phyloP scores from a whole-genome alignment of 2,888 invertebrate genomes.

The Pycnomerus fuliginosus region DNA sequence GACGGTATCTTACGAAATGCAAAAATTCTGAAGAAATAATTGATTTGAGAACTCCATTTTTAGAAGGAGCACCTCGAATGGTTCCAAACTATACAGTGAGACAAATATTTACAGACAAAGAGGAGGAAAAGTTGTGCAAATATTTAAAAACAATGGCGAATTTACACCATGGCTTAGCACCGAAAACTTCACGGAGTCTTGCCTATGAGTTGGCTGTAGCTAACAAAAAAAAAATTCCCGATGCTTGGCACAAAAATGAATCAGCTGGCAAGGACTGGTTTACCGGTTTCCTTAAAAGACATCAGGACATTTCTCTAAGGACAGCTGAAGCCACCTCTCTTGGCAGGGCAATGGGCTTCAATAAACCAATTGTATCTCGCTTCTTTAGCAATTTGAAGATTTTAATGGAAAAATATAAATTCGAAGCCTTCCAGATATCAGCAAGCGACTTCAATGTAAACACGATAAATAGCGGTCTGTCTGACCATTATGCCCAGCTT shows the following conservation, averaged over 20 bases:
- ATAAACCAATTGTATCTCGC: not conserved
- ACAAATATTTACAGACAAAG: not conserved
- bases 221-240: not conserved
- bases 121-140: not conserved
- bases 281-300: not conserved
- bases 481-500: too few species aligned
- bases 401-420: not conserved
- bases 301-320: not conserved
- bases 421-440: not conserved
- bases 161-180: conserved; percentile 1
- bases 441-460: too few species aligned
- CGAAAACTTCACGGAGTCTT: not conserved
- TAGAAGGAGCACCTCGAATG: not conserved
- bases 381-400: not conserved
- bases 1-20: not conserved
- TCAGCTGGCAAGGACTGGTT: not conserved
- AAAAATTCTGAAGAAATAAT: not conserved
- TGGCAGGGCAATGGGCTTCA: not conserved
- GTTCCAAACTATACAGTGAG: not conserved
- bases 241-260: not conserved
- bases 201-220: not conserved
- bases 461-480: too few species aligned
- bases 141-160: not conserved
- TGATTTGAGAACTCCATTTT: not conserved
- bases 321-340: not conserved